Evolutionary conservation across 1,140 invertebrate species (phyloP).

Genomic region (Kradibia gibbosae): DNA sequence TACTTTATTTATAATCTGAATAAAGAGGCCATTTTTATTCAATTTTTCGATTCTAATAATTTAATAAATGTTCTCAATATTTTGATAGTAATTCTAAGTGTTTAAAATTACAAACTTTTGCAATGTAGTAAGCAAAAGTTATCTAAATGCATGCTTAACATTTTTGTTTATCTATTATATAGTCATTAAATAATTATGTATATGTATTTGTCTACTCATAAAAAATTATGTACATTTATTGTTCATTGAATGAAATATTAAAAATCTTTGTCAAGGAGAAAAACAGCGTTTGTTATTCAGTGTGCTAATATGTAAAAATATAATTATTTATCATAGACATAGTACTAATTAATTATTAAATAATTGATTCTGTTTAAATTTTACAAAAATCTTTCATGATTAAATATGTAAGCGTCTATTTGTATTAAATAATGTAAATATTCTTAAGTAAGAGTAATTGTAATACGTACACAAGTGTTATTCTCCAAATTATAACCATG

Average conservation of each 20-base stretch:
- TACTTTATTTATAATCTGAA: background rate
- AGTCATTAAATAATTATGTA: background rate
- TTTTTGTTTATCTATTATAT: background rate
- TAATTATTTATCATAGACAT: background rate
- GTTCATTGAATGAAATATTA: background rate
- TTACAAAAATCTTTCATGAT: background rate
- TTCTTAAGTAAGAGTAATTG: background rate
- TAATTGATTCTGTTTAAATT: background rate
- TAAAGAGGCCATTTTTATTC: background rate
- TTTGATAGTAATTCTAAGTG: no score
- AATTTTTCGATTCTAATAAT: background rate
- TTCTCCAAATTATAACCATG: background rate
- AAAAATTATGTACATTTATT: constrained; percentile 3
- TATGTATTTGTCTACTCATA: background rate
- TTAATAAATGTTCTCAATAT: background rate
- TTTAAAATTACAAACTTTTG: no score
- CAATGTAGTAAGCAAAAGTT: background rate
- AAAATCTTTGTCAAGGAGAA: background rate
- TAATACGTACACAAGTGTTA: constrained; percentile 8
- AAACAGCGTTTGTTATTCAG: constrained; percentile 13
- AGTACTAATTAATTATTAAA: background rate
- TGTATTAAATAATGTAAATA: constrained; percentile 16
- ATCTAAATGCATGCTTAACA: constrained; percentile 4
- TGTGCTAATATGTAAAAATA: background rate
- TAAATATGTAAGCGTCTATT: background rate